Conservation (phyloP, 1,140 invertebrate genomes). For the Temnothorax nylanderi region DNA sequence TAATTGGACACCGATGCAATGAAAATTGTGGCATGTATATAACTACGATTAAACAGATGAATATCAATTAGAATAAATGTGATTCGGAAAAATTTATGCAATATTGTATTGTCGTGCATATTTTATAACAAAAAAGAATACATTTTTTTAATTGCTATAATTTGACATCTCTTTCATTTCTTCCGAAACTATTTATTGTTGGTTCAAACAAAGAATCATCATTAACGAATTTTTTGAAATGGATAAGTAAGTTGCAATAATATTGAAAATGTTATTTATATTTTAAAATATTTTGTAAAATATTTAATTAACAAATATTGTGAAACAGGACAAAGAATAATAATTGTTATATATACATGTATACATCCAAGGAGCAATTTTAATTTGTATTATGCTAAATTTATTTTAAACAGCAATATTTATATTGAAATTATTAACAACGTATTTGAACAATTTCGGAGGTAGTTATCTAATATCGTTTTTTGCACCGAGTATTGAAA, state of each 20-base stretch:
- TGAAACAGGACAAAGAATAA: background rate
- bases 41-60: conserved; percentile 30
- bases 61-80: conserved; percentile 39
- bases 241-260: background rate
- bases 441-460: conserved; percentile 6
- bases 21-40: background rate
- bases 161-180: background rate
- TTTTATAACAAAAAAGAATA: background rate
- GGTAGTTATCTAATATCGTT: background rate
- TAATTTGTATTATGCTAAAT: background rate
- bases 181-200: background rate
- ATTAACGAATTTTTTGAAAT: background rate
- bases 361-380: background rate
- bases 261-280: background rate
- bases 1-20: conserved; percentile 16
- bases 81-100: conserved; percentile 6
- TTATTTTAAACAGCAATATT: conserved; percentile 6
- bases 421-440: background rate
- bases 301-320: background rate
- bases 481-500: background rate
- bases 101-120: background rate
- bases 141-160: background rate
- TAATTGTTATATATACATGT: background rate
- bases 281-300: background rate
- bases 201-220: background rate